Base-by-base conservation (phyloP, 2,113 vertebrate genomes). In the Gasterosteus aculeatus region DNA sequence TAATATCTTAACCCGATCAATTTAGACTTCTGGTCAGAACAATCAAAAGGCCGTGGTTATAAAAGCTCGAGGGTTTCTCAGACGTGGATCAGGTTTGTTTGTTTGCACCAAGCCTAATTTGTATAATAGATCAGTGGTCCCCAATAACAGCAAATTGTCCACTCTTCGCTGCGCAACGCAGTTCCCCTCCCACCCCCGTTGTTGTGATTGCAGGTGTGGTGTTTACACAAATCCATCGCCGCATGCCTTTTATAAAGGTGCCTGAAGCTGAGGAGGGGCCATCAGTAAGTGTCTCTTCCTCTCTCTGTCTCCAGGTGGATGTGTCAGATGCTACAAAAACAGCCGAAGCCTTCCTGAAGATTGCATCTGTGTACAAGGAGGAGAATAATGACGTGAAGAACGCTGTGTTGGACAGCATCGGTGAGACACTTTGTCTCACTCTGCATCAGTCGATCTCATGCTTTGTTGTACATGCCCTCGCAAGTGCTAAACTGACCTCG, bases 341-440 rank as follows among this genome's bases (percentile, higher is more conserved):
- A 47, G 97, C 96, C 2, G 94, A 93, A 31, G 92, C 95, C 47
- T 97, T 99, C 68, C 90, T 99, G 69, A 97, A 97, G 90, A 95
- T 99, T 84, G 95, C 98, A 0, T 98, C 96, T 0, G 96, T 98
- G 82, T 98, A 96, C 89, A 97, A 96, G 85, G 97, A 98, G 10
- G 96, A 98, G 26, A 84, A 92, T 12, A 58, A 85, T 0, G 94
- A 95, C 1, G 94, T 98, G 46, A 96, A 94, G 91, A 88, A 85
- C 0, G 96, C 96, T 1, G 94, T 94, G 33, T 76, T 94, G 91
- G 93, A 94, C 51, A 94, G 91, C 60, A 73, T 94, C 10, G 94
- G 94, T 95, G 70, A 93, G 92, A 58, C 10, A 11, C 22, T 74
- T 33, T 53, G 46, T 26, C 33, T 35, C 33, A 3, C 33, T 38